Base-by-base conservation (phyloP, 2,113 vertebrate genomes). In the Buteo buteo region DNA sequence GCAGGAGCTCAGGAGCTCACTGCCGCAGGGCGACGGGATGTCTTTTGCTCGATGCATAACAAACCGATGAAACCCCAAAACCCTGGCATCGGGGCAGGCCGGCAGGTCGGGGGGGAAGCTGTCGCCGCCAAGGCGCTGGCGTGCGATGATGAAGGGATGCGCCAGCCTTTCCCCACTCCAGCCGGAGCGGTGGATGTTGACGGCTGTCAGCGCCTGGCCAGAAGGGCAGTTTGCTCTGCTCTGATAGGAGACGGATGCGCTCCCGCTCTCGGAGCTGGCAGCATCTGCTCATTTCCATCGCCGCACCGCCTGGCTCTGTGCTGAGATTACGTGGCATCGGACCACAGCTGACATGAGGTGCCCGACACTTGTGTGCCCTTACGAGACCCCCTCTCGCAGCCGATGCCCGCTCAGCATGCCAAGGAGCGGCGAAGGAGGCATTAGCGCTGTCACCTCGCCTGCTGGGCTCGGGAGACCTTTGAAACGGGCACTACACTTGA, bases 201-300 rank as follows among this genome's bases (percentile, higher is more conserved):
- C 0, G 1, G 72, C 73, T 74, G 59, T n/a, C 92, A 58, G 47
- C 6, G 4, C 42, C 47, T 10, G 10, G 61, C 86, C 82, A 55
- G 66, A 21, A 71, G 84, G 54, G 55, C 10, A 7, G 45, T 49
- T 38, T 32, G 84, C 74, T 70, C 15, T 20, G 74, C 64, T 81
- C 82, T 19, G 82, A 11, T 0, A 50, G 62, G 67, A 83, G 76
- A 78, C 0, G 12, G 77, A 54, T 1, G 8, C 0, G 0, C 83
- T 90, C 40, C 69, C 5, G 13, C 79, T 80, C 88, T 52, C 7
- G 1, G 36, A 47, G 25, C 16, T 71, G 88, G 93, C 88, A 84
- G 73, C 82, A 49, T 49, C 92, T 86, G 54, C 55, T 80, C 13
- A 0, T 72, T 71, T 38, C 77, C 77, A 88, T 25, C 1, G 0